Base-by-base conservation (phyloP, 2,888 invertebrate genomes). In the Eudasyphora cyanicolor region DNA sequence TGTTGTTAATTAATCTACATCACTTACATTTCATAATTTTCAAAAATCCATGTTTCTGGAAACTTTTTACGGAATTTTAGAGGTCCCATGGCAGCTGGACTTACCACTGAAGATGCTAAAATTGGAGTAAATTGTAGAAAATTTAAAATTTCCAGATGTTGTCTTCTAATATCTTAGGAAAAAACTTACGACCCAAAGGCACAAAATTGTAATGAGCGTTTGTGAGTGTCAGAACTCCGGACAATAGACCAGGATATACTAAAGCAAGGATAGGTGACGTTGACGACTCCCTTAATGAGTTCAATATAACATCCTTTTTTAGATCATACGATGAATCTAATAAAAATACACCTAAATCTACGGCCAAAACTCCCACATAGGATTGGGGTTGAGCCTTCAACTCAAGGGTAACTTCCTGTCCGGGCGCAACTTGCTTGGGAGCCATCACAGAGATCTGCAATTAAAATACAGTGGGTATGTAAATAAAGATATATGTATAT, bases 331-430 rank as follows among this genome's bases (percentile, higher is more conserved):
- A 96, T 19, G 94, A 93, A 89, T 95, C 95, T 12, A 97, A 92
- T 12, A 95, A 90, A 6, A 95, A 91, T 2, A 96, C 96, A 89
- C 96, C 95, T 90, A 97, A 95, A 92, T 99, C 98, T 14, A 97
- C 95, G 0, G 97, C 98, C 85, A 98, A 93, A 14, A 99, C 92
- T 3, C 97, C 98, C 17, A 98, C 95, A 87, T 95, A 95, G 0
- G 98, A 97, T 87, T 97, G 96, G 0, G 97, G 95, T 89, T 96
- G 96, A 0, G 98, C 96, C 14, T 94, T 93, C 12, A 98, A 95
- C 2, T 94, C 93, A 7, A 99, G 92, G 86, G 96, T 95, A 0
- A 98, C 94, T 78, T 95, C 94, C 29, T 95, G 94, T 70, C 96
- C 96, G 0, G 98, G 98, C 80, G 95, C 94, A 0, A 95, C 95